Evolutionary conservation across 2,797 vertebrate genomes (phyloP).

Genomic region (Balearica regulorum): DNA sequence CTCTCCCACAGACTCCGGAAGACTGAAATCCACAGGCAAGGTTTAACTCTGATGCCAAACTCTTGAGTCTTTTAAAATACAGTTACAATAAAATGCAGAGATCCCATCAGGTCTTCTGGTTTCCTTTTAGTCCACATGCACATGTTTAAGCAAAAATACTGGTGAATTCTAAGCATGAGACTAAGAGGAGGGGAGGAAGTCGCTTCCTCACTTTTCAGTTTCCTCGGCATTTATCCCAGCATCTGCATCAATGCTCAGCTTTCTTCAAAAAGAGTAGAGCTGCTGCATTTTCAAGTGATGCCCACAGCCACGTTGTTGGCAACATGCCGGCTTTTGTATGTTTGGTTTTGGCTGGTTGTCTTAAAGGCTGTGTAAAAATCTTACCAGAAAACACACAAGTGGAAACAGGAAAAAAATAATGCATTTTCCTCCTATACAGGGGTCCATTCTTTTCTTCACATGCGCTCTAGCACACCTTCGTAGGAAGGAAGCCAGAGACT

Average conservation of each 20-base stretch:
- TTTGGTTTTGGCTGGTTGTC: not conserved
- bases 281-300: slow-evolving; percentile 14
- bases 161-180: slow-evolving; percentile 3
- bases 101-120: not conserved
- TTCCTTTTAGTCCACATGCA: not conserved
- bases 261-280: slow-evolving; percentile 32
- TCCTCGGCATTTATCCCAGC: slow-evolving; percentile 49
- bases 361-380: not conserved
- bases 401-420: not conserved
- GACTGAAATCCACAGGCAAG: not conserved
- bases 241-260: slow-evolving; percentile 45
- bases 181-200: not conserved
- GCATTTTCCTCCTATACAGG: not conserved
- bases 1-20: not conserved
- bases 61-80: not conserved
- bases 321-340: not conserved
- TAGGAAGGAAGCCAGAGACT: not conserved
- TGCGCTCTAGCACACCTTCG: not conserved
- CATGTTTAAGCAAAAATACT: not conserved
- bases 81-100: not conserved
- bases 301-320: not conserved
- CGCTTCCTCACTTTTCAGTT: slow-evolving; percentile 45
- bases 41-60: not conserved
- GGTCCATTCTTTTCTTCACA: not conserved
- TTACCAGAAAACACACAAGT: not conserved